A percentile compares a stretch with the other conserved stretches of the same genome.
Conservation (phyloP, 2,888 invertebrate genomes). For the Gymnocheta viridis region DNA sequence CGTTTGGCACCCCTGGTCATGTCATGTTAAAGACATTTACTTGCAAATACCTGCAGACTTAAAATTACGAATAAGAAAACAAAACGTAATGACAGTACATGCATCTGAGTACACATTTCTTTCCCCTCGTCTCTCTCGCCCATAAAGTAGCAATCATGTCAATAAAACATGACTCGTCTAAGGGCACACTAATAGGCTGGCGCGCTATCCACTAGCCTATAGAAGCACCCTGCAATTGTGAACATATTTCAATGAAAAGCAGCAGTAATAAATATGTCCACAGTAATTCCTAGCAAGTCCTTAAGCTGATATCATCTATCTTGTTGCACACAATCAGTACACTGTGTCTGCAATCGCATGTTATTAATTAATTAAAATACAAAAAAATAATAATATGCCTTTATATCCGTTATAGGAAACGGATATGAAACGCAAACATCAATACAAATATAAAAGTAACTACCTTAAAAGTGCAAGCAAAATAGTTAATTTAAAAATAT, state of each 20-base stretch:
- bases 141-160: no score
- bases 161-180: no score
- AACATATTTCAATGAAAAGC: not conserved
- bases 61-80: no score
- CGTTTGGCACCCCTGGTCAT: no score
- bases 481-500: constrained; percentile 11
- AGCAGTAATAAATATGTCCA: not conserved
- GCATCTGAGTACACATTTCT: no score
- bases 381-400: constrained; percentile 1
- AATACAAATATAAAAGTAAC: constrained; percentile 28
- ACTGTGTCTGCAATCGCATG: not conserved
- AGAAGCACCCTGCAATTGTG: no score
- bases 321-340: not conserved
- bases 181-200: no score
- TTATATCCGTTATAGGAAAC: constrained; percentile 28
- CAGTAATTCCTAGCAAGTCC: not conserved
- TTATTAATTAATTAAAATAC: constrained; percentile 48
- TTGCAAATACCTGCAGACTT: no score
- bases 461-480: not conserved
- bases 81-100: no score
- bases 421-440: constrained; percentile 37
- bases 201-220: no score
- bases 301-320: not conserved
- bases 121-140: no score
- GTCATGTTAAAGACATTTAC: no score